Evolutionary conservation across 2,113 vertebrate genomes (phyloP).

Genomic region (Polypterus senegalus): DNA sequence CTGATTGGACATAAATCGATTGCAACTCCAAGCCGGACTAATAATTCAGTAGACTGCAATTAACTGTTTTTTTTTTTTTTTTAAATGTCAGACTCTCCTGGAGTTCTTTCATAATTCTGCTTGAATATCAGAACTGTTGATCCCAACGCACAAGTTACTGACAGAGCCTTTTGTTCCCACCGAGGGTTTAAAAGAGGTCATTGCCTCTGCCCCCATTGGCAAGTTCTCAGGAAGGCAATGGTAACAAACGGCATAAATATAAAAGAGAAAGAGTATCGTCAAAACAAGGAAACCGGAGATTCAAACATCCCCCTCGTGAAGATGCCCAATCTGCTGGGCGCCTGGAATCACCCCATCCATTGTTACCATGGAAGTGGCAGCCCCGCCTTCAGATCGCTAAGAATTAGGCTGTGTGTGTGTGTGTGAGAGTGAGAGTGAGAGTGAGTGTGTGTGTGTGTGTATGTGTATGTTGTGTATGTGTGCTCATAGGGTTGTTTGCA

Average conservation of each 20-base stretch:
- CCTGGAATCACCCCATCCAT: slow-evolving; percentile 42
- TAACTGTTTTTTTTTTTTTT: too few relatives aligned
- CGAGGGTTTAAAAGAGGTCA: slow-evolving; percentile 42
- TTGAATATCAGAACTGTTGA: slow-evolving; percentile 3
- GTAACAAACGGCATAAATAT: neutral
- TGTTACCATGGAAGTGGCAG: slow-evolving; percentile 46
- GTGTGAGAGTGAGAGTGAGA: neutral
- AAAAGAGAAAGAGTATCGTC: neutral
- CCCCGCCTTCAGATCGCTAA: slow-evolving; percentile 39
- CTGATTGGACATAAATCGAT: too few relatives aligned
- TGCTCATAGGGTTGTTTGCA: slow-evolving; percentile 1
- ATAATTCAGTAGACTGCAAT: too few relatives aligned
- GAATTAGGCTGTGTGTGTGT: slow-evolving; percentile 41
- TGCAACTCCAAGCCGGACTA: too few relatives aligned
- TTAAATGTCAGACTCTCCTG: slow-evolving; percentile 21
- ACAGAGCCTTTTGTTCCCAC: slow-evolving; percentile 29
- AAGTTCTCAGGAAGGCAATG: slow-evolving; percentile 20
- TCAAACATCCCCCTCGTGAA: slow-evolving; percentile 19
- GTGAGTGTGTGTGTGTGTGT: neutral
- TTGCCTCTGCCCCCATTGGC: slow-evolving; percentile 34
- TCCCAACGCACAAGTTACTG: slow-evolving; percentile 19
- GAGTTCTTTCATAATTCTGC: slow-evolving; percentile 14
- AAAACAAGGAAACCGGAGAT: slow-evolving; percentile 8
- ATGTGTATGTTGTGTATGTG: too few relatives aligned
- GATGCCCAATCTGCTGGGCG: slow-evolving; percentile 48